Evolutionary conservation across 2,113 vertebrate species (phyloP), one percentile per base, ranked within the genome.

Genomic region (Pelobates fuscus): DNA sequence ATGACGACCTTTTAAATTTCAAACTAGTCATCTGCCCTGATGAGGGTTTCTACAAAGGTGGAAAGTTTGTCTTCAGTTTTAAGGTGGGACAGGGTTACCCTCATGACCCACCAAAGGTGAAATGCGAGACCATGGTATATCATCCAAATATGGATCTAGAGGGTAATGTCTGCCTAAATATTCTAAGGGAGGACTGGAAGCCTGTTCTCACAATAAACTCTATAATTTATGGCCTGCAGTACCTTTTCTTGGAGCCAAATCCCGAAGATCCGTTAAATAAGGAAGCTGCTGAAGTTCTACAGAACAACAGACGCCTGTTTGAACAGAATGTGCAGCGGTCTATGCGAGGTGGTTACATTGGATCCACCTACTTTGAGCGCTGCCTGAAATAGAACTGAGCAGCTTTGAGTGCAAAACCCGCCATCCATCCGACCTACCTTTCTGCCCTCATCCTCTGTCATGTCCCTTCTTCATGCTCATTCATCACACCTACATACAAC

Each of bases 101-200:
- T 17, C 96, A 98, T 59, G 96, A 98, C 82, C 96, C 95, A 4
- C 96, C 96, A 0, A 98, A 98, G 86, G 96, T 98, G 44, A 98
- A 98, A 87, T 98, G 96, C 49, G 96, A 98, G 84, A 98, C 96
- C 0, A 97, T 97, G 96, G 95, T 98, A 24, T 98, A 98, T 82
- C 96, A 98, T 82, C 96, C 96, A 80, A 98, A 98, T 90, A 98
- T 98, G 82, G 96, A 98, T 89, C 91, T 98, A 87, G 96, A 98
- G 85, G 95, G 96, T 82, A 98, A 98, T 65, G 96, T 98, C 83
- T 98, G 96, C 91, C 92, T 98, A 89, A 98, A 98, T 85, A 98
- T 98, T 84, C 89, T 98, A 86, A 94, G 96, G 96, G 96, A 98
- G 92, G 95, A 98, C 89, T 97, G 96, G 95, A 98, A 98, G 84